These are phyloP conservation scores for Xestia rhomboidea DNA, from an alignment of 2,888 invertebrate genomes.

Conservation along the genomic window DNA sequence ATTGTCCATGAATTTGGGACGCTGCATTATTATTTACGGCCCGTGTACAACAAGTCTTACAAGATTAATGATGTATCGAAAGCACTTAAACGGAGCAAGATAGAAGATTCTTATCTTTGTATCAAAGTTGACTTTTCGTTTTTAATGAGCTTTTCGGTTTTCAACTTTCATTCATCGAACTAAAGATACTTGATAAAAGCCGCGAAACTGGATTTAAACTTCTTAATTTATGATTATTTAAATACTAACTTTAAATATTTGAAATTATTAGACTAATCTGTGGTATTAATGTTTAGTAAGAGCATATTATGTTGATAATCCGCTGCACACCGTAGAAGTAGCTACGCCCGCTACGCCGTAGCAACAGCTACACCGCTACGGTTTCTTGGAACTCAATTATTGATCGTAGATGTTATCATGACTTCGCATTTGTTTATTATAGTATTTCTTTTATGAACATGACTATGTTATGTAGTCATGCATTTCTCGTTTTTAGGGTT, in stretches of 20 bases:
- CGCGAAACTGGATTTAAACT: not conserved
- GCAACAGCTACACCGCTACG: conserved; percentile 14
- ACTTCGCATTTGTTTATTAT: not conserved
- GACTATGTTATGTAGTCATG: not conserved
- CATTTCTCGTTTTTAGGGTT: not conserved
- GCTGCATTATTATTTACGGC: conserved; percentile 76
- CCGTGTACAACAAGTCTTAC: conserved; percentile 64
- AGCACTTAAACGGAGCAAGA: conserved; percentile 64
- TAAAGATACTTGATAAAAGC: not conserved
- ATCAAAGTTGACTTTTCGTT: conserved; percentile 44
- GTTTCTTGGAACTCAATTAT: not conserved
- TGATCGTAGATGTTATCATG: not conserved
- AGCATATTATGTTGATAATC: not conserved
- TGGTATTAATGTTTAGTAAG: not conserved
- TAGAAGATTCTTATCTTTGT: conserved; percentile 48
- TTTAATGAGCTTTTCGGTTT: conserved; percentile 23
- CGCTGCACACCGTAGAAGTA: not conserved
- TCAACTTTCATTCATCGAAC: conserved; percentile 2
- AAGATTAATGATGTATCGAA: conserved; percentile 74
- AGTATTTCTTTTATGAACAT: not conserved
- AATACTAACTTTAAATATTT: not conserved
- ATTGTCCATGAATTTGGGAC: conserved; percentile 75
- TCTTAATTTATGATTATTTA: not conserved
- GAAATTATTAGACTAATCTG: not conserved
- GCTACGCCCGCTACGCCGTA: conserved; percentile 25